Evolutionary conservation across 1,140 invertebrate genomes (phyloP), one percentile per base, ranked within the genome.

Genomic region (Epicauta chinensis): DNA sequence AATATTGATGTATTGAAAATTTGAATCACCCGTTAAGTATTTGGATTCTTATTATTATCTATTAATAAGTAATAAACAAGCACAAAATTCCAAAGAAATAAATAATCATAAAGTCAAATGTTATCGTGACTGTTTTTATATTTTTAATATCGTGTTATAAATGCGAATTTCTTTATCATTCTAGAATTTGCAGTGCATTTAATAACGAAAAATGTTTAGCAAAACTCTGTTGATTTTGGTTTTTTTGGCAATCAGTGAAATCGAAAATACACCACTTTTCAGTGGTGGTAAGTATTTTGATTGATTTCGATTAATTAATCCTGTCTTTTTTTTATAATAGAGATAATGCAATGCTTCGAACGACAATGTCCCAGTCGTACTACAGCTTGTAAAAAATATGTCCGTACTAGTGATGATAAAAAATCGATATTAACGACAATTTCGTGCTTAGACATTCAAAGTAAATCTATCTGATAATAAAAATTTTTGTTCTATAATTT

Each of bases 351-450:
- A 11, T 63, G 61, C 39, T 60, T 55, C 46, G 59, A 52, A 12
- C 46, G 51, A 32, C 15, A 46, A 6, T 63, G 61, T 43, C 61
- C 61, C 23, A 30, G 32, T 9, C 13, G 34, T 2, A 63, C 61
- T 2, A 43, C 40, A 32, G 60, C 39, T 31, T 63, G 61, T 34
- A 63, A 56, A 41, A 54, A 63, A 40, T 16, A 39, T 11, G 51
- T 43, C 16, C 23, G 54, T 54, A 60, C 61, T 11, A 51, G 39
- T 34, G 6, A 38, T 9, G 56, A 60, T 23, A 58, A 47, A 37
- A 46, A 36, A 36, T 37, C 14, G 2, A 43, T 63, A 12, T 13
- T 55, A 40, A 48, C 59, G 3, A 60, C 49, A 31, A 56, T 63
- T 13, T 43, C 45, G 2, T 63, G 61, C 45, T 47, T 60, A 31